Percentiles rank a stretch among this genome's conserved stretches.
Evolutionary conservation across 2,113 vertebrate species (phyloP).

Genomic region (Romanogobio albipinnatus): DNA sequence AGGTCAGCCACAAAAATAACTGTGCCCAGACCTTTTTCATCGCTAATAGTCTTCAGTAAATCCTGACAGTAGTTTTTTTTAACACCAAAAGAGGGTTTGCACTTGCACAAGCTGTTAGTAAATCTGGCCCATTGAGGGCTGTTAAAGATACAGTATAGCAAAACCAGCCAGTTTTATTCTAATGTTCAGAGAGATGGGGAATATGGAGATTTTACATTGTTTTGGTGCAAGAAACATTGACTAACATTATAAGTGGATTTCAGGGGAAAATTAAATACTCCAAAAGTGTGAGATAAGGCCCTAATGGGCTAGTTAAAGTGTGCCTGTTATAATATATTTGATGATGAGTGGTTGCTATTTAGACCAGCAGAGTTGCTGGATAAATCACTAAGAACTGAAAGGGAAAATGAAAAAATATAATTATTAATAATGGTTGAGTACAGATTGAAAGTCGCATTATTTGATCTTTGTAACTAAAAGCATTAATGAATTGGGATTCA

Average conservation of each 20-base stretch:
- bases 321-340: not conserved
- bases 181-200: not conserved
- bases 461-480: not conserved
- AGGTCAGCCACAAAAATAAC: too few relatives aligned
- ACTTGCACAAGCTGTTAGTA: too few relatives aligned
- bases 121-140: not conserved
- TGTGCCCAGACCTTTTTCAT: too few relatives aligned
- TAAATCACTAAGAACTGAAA: not conserved
- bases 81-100: too few relatives aligned
- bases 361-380: too few relatives aligned
- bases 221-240: too few relatives aligned
- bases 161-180: not conserved
- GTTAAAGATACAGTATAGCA: not conserved
- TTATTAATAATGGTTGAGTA: not conserved
- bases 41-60: too few relatives aligned
- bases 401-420: not conserved
- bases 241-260: not conserved
- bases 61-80: too few relatives aligned
- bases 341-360: not conserved
- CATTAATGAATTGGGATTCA: not conserved
- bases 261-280: not conserved
- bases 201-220: not conserved
- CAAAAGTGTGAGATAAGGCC: not conserved
- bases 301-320: not conserved
- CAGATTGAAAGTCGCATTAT: not conserved